Evolutionary conservation across 2,797 vertebrate genomes (phyloP).

Genomic region (Nothura maculosa): DNA sequence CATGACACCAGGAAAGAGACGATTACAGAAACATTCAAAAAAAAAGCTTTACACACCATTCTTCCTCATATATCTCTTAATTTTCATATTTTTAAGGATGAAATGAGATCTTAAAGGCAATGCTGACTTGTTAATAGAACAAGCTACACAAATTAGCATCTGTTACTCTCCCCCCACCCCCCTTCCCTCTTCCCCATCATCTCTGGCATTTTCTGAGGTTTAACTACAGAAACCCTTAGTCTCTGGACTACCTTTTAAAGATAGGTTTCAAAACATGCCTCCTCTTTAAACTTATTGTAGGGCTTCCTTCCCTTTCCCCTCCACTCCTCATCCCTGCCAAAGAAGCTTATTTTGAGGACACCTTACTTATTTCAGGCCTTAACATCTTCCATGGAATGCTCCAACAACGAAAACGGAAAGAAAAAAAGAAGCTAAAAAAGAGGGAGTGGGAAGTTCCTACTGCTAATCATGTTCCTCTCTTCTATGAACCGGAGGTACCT

Average conservation of each 20-base stretch:
- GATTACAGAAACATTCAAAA: not conserved
- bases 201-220: not conserved
- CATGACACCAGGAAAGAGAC: not conserved
- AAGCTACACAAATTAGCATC: not conserved
- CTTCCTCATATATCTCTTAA: not conserved
- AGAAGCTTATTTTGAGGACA: not conserved
- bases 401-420: not conserved
- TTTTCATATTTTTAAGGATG: not conserved
- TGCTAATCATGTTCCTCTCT: not conserved
- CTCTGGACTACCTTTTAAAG: not conserved
- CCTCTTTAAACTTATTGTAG: not conserved
- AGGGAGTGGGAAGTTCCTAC: not conserved
- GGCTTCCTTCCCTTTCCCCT: not conserved
- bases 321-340: not conserved
- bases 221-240: slow-evolving; percentile 1
- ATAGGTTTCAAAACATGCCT: not conserved
- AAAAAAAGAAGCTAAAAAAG: not conserved
- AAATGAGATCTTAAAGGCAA: not conserved
- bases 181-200: not conserved
- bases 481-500: not conserved
- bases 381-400: not conserved
- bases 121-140: not conserved
- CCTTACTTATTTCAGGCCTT: not conserved
- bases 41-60: not conserved
- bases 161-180: not conserved